Percentiles rank a stretch among this genome's conserved stretches.
Conservation (phyloP, 2,888 invertebrate species). For the Crematogaster levior region DNA sequence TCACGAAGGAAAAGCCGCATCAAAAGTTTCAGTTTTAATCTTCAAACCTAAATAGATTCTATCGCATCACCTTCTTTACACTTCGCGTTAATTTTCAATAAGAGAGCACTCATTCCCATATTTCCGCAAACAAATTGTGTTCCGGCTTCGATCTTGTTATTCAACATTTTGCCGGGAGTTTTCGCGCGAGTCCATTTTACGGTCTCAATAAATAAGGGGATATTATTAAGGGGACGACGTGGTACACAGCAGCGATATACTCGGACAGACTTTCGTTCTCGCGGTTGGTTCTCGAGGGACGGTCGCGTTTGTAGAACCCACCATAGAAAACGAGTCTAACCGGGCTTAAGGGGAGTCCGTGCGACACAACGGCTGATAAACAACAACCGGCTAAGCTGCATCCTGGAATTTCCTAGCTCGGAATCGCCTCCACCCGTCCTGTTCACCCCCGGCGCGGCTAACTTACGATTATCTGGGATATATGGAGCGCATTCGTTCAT, state of each 20-base stretch:
- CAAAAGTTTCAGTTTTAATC: conserved; percentile 24
- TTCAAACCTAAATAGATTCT: background rate
- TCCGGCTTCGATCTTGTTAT: background rate
- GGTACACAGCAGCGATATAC: conserved; percentile 1
- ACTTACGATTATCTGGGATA: conserved; percentile 72
- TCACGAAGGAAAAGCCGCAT: background rate
- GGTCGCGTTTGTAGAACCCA: conserved; percentile 40
- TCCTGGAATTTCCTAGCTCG: conserved; percentile 56
- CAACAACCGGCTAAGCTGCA: conserved; percentile 67
- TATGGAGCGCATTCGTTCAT: conserved; percentile 52
- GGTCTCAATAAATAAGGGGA: conserved; percentile 21
- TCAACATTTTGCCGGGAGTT: background rate
- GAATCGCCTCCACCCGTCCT: background rate
- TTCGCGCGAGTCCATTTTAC: conserved; percentile 14
- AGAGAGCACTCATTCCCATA: background rate
- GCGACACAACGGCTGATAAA: conserved; percentile 61
- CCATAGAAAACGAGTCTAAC: conserved; percentile 56
- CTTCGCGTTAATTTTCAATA: background rate
- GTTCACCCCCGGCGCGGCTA: conserved; percentile 29
- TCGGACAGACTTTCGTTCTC: conserved; percentile 16
- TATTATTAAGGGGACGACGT: conserved; percentile 11
- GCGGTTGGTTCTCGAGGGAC: conserved; percentile 34
- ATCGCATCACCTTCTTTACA: background rate
- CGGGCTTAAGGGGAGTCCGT: conserved; percentile 54
- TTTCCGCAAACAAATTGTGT: background rate